These are phyloP conservation scores for honey bee (Apis mellifera) DNA, from an alignment of 1,140 invertebrate genomes.

Conservation along the genomic window DNA sequence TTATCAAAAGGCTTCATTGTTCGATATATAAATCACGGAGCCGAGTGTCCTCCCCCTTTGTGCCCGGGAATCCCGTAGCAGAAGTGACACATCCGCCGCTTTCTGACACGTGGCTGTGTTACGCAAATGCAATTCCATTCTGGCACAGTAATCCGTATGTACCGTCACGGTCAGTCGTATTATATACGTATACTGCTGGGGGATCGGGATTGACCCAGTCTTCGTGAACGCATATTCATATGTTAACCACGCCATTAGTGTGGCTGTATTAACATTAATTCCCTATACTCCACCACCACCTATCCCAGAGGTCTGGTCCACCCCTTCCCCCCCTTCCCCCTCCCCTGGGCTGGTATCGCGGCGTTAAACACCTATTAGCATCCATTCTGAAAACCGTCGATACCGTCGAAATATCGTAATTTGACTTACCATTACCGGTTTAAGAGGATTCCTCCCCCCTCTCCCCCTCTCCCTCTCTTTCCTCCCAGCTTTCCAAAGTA, in stretches of 20 bases:
- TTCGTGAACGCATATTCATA: conserved; percentile 60
- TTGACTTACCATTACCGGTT: neutral
- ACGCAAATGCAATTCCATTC: conserved; percentile 58
- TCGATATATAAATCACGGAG: neutral
- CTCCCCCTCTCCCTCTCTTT: too few species aligned
- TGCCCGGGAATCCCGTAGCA: neutral
- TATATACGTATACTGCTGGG: conserved; percentile 43
- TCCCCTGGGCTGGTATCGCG: neutral
- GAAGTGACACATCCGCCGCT: conserved; percentile 39
- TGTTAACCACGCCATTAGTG: conserved; percentile 60
- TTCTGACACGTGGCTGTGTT: conserved; percentile 39
- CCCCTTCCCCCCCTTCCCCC: too few species aligned
- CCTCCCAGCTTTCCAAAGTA: too few species aligned
- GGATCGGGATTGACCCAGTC: conserved; percentile 57
- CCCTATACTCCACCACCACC: neutral
- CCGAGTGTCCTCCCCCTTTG: conserved; percentile 19
- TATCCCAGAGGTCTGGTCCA: too few species aligned
- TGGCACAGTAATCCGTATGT: conserved; percentile 17
- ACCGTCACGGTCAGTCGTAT: conserved; percentile 10
- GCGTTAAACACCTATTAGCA: conserved; percentile 30
- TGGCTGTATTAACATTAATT: conserved; percentile 50
- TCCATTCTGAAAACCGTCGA: neutral
- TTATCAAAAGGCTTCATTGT: too few species aligned
- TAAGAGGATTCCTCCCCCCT: neutral
- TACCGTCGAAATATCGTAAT: conserved; percentile 22